A percentile compares a stretch with the other conserved stretches of the same genome.
phyloP scores from a whole-genome alignment of 2,797 vertebrate species.

The Enteromius trimaculatus region DNA sequence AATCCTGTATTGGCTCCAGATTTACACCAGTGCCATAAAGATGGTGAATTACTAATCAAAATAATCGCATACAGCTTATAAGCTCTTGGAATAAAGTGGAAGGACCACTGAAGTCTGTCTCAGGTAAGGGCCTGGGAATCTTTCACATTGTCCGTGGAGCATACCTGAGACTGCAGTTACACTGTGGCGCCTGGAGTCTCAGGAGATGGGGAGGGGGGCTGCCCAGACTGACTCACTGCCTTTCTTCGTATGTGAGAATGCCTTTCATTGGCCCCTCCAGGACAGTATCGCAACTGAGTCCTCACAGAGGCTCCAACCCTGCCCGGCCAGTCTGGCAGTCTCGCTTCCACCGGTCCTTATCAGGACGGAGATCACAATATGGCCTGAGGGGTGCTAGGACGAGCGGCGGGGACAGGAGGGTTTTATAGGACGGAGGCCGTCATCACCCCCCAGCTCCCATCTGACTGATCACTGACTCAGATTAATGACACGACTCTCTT shows the following conservation, averaged over 20 bases:
- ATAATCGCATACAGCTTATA: slow-evolving; percentile 49
- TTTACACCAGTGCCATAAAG: background rate
- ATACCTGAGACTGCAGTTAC: slow-evolving; percentile 93
- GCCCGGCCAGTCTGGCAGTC: slow-evolving; percentile 71
- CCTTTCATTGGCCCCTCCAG: slow-evolving; percentile 73
- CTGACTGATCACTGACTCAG: slow-evolving; percentile 71
- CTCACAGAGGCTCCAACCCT: slow-evolving; percentile 70
- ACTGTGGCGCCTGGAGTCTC: slow-evolving; percentile 87
- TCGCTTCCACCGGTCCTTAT: slow-evolving; percentile 72
- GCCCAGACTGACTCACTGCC: slow-evolving; percentile 76
- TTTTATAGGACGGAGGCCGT: slow-evolving; percentile 62
- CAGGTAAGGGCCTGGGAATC: slow-evolving; percentile 79
- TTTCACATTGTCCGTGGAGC: slow-evolving; percentile 76
- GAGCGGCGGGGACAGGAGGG: slow-evolving; percentile 41
- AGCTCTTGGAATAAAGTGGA: slow-evolving; percentile 39
- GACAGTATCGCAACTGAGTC: slow-evolving; percentile 62
- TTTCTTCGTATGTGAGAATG: slow-evolving; percentile 76
- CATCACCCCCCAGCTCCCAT: slow-evolving; percentile 63
- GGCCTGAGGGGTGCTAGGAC: slow-evolving; percentile 65
- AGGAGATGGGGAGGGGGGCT: slow-evolving; percentile 67
- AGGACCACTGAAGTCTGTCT: slow-evolving; percentile 65
- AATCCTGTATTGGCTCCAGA: background rate
- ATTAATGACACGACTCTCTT: slow-evolving; percentile 73
- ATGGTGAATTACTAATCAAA: slow-evolving; percentile 35
- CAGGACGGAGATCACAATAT: slow-evolving; percentile 71